These are phyloP conservation scores for Dromius quadrimaculatus DNA, from an alignment of 2,888 invertebrate species.

Conservation along the genomic window DNA sequence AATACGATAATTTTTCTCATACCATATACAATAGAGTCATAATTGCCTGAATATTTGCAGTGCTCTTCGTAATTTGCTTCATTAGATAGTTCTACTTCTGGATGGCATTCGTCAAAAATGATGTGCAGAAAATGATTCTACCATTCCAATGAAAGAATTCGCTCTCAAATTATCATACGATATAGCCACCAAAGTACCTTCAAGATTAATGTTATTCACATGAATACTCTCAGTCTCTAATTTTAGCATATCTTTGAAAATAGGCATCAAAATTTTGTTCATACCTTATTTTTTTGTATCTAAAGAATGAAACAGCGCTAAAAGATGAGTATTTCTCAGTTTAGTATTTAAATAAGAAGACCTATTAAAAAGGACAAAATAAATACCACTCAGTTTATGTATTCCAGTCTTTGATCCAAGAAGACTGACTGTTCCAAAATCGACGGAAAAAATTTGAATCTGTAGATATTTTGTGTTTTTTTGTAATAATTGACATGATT, in stretches of 20 bases:
- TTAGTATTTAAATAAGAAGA: constrained; percentile 41
- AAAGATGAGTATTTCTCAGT: constrained; percentile 37
- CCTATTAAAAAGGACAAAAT: constrained; percentile 43
- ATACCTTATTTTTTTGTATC: not conserved
- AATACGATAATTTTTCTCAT: constrained; percentile 44
- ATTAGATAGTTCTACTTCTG: not conserved
- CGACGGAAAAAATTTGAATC: constrained; percentile 53
- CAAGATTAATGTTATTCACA: constrained; percentile 14
- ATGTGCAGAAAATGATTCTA: constrained; percentile 56
- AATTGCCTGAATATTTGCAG: not conserved
- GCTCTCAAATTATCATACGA: constrained; percentile 55
- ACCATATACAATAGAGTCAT: constrained; percentile 16
- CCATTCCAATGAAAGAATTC: constrained; percentile 54
- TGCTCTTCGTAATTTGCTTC: not conserved
- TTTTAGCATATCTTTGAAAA: constrained; percentile 40
- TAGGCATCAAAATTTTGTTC: constrained; percentile 37
- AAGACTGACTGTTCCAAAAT: constrained; percentile 42
- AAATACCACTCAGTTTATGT: constrained; percentile 52
- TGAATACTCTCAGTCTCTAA: constrained; percentile 40
- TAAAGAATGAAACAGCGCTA: not conserved
- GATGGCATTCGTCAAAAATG: constrained; percentile 35
- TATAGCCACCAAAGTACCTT: constrained; percentile 52
- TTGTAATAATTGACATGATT: no score
- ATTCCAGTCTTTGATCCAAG: constrained; percentile 51
- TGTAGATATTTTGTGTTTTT: no score